Evolutionary conservation across 2,113 vertebrate species (phyloP).

Genomic region (Connochaetes taurinus): DNA sequence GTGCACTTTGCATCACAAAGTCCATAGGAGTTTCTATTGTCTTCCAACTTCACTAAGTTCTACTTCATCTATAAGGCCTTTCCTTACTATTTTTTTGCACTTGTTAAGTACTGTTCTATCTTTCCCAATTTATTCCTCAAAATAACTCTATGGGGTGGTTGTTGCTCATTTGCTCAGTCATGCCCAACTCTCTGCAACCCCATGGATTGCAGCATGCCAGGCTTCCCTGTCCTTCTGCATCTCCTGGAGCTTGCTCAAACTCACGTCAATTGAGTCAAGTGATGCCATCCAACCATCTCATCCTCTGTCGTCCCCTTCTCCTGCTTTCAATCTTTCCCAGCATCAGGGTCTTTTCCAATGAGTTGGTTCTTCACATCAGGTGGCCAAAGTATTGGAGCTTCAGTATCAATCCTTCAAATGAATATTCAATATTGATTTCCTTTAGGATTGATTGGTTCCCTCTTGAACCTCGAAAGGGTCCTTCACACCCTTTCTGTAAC

Average conservation of each 20-base stretch:
- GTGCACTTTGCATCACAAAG: background rate
- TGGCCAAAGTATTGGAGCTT: background rate
- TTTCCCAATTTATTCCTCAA: background rate
- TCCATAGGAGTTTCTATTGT: background rate
- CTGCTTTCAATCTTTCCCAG: background rate
- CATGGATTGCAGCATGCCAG: background rate
- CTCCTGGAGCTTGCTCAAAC: background rate
- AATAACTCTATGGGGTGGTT: background rate
- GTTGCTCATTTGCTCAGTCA: background rate
- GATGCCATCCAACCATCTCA: background rate
- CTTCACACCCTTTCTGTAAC: no score
- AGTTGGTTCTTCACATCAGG: background rate
- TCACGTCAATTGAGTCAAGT: background rate
- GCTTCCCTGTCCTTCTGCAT: background rate
- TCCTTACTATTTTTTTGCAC: background rate
- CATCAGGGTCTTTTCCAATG: background rate
- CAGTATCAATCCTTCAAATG: background rate
- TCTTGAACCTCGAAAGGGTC: background rate
- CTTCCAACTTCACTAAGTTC: background rate
- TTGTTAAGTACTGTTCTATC: background rate
- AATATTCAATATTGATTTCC: background rate
- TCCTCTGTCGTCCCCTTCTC: background rate
- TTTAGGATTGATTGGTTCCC: background rate
- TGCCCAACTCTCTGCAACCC: background rate
- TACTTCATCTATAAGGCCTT: background rate